phyloP scores from a whole-genome alignment of 2,113 vertebrate species.

The Aramus guarauna region DNA sequence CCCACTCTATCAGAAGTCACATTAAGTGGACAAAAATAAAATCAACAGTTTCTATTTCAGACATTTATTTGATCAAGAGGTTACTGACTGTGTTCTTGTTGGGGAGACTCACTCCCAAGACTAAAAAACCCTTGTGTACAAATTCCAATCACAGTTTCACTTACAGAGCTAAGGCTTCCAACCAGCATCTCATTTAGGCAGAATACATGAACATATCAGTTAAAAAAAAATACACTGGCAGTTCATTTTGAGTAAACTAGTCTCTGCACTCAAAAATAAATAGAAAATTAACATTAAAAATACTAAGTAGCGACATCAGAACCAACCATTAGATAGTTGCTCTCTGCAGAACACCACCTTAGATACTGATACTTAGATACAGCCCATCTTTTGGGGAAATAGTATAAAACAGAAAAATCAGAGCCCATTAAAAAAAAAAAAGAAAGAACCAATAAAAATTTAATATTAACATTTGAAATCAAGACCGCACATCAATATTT shows the following conservation, averaged over 20 bases:
- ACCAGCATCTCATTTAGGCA: not conserved
- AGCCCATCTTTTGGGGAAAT: not conserved
- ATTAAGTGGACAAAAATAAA: not conserved
- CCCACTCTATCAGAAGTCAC: not conserved
- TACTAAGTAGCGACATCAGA: not conserved
- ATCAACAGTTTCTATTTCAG: not conserved
- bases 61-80: not conserved
- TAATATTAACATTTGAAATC: not conserved
- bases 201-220: not conserved
- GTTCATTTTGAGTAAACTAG: not conserved
- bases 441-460: not conserved
- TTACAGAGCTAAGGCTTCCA: not conserved
- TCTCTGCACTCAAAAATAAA: not conserved
- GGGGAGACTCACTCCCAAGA: not conserved
- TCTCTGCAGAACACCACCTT: not conserved
- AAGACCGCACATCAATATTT: not conserved
- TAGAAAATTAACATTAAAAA: not conserved
- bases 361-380: not conserved
- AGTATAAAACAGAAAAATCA: not conserved
- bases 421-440: not conserved
- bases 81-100: not conserved
- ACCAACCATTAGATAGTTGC: not conserved
- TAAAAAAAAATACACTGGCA: not conserved
- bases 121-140: not conserved
- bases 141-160: not conserved